Conservation (phyloP, 2,888 invertebrate genomes). For the Parthenolecanium corni region DNA sequence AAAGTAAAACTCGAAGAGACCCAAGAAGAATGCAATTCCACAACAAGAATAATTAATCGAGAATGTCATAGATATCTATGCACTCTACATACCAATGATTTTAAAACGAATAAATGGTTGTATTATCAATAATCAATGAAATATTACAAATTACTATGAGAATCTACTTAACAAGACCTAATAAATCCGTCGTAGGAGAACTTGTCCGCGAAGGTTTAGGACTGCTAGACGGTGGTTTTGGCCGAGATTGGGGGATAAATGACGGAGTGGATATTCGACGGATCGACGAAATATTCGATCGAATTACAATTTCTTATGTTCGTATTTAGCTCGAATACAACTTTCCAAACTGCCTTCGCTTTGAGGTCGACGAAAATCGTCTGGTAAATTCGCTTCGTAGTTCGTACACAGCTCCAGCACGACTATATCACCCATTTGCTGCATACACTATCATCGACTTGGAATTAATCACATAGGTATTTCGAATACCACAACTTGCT, state of each 20-base stretch:
- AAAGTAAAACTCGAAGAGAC: too few relatives aligned
- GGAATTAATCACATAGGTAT: too few relatives aligned
- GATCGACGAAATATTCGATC: conserved; percentile 18
- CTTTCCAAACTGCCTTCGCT: conserved; percentile 85
- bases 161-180: conserved; percentile 41
- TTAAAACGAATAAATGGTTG: too few relatives aligned
- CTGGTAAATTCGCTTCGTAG: conserved; percentile 92
- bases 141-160: too few relatives aligned
- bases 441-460: conserved; percentile 56
- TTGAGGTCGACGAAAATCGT: conserved; percentile 89
- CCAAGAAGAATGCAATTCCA: too few relatives aligned
- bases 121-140: too few relatives aligned
- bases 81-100: too few relatives aligned
- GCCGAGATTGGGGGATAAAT: conserved; percentile 44
- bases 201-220: conserved; percentile 43
- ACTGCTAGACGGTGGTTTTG: conserved; percentile 46
- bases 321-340: conserved; percentile 96
- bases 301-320: conserved; percentile 84
- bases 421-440: conserved; percentile 97
- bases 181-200: conserved; percentile 42
- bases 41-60: too few relatives aligned
- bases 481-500: conserved; percentile 88
- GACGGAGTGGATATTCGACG: conserved; percentile 25
- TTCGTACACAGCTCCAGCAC: conserved; percentile 93
- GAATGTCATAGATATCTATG: too few relatives aligned